Base-by-base conservation (phyloP, 2,888 invertebrate genomes). In the Drosophila demipolita region DNA sequence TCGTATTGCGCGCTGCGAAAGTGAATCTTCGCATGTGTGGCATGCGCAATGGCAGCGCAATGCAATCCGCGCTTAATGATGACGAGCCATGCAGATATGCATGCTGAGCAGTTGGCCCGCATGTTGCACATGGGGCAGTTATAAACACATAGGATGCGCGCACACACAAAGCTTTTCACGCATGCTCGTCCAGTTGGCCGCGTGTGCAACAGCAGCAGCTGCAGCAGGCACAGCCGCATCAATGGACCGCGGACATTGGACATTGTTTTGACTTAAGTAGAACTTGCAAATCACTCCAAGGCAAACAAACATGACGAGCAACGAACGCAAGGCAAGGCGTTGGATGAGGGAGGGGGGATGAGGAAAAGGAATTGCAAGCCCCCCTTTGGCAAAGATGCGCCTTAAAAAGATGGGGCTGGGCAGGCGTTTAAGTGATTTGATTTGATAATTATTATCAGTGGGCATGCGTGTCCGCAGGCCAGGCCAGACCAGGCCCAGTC, bases 361-460 rank as follows among this genome's bases (percentile, higher is more conserved):
- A 35, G 17, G 32, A 17, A 53, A 53, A 15, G 45, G 35, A 12
- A 53, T 32, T 17, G 36, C n/a, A 58, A 11, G 29, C 12, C 38
- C 48, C 23, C 26, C 20, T 32, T 11, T n/a, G 35, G 49, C 45
- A 15, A 40, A 75, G 83, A 83, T 74, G 78, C 76, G 83, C 73
- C 87, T 40, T 17, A 57, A 70, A 80, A 78, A 76, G 82, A 78
- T 87, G 87, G 90, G 91, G 91, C 78, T 82, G 87, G 90, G 77
- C 91, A 79, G 82, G 90, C 85, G 89, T 91, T 91, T 89, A 91
- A 90, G 90, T 88, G 86, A 86, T 91, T 91, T 91, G 91, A 91
- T 91, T 91, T 91, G 91, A 91, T 91, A 91, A 91, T 90, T 91
- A 91, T 91, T 91, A 91, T 91, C 91, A 91, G 87, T 75, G 86